These are phyloP conservation scores for Brachypterus glaber DNA, from an alignment of 2,888 invertebrate genomes.

Conservation along the genomic window DNA sequence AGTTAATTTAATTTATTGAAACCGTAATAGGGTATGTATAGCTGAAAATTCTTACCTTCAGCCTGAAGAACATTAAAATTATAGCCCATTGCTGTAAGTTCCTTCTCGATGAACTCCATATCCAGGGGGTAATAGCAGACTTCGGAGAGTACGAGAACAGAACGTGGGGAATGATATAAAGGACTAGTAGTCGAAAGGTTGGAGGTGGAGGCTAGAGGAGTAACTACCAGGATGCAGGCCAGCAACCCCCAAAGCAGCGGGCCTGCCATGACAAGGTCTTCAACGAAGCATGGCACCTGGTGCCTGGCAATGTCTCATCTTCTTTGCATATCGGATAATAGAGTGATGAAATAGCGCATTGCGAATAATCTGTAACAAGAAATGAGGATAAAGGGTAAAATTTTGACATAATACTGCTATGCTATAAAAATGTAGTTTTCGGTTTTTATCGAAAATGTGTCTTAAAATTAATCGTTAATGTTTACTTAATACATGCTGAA, in stretches of 20 bases:
- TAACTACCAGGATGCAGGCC: conserved; percentile 36
- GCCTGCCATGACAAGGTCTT: conserved; percentile 38
- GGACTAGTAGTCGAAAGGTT: conserved; percentile 27
- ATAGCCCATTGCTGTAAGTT: conserved; percentile 45
- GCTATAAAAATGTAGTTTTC: too few relatives aligned
- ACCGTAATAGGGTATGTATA: too few relatives aligned
- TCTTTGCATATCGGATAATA: too few relatives aligned
- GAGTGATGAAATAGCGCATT: too few relatives aligned
- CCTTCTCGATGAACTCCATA: conserved; percentile 52
- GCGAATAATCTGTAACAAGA: too few relatives aligned
- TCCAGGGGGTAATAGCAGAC: conserved; percentile 45
- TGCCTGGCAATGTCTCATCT: conserved; percentile 10
- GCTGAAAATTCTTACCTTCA: conserved; percentile 41
- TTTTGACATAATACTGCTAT: too few relatives aligned
- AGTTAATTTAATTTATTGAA: too few relatives aligned
- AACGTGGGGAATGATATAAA: conserved; percentile 42
- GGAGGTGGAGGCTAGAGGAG: conserved; percentile 39
- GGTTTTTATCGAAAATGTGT: too few relatives aligned
- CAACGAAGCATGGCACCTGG: conserved; percentile 33
- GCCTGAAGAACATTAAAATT: conserved; percentile 38
- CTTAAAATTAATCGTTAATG: too few relatives aligned
- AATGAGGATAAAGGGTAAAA: too few relatives aligned
- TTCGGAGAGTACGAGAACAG: conserved; percentile 43
- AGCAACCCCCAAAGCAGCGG: conserved; percentile 51
- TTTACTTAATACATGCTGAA: too few relatives aligned